Conservation (phyloP, 1,140 invertebrate genomes). For the Ostrea edulis region DNA sequence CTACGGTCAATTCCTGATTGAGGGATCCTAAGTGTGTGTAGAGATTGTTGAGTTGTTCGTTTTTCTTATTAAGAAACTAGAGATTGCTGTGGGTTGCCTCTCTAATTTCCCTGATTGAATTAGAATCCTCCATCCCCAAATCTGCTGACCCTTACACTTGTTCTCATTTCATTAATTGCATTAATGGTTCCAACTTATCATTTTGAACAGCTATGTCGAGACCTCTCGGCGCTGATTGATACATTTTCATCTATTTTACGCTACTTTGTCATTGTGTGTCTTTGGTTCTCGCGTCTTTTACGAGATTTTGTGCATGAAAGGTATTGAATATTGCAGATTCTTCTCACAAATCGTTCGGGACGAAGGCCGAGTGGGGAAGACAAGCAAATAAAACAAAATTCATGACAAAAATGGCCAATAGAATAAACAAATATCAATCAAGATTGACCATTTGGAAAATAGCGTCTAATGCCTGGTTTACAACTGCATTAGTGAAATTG, state of each 20-base stretch:
- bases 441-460: slow-evolving; percentile 37
- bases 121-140: slow-evolving; percentile 14
- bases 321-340: slow-evolving; percentile 37
- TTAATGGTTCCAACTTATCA: slow-evolving; percentile 50
- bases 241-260: slow-evolving; percentile 55
- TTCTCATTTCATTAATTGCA: slow-evolving; percentile 46
- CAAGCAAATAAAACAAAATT: slow-evolving; percentile 39
- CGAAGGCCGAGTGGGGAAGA: slow-evolving; percentile 3
- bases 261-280: slow-evolving; percentile 46
- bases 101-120: slow-evolving; percentile 41
- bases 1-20: slow-evolving; percentile 24
- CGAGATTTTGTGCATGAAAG: slow-evolving; percentile 32
- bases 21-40: slow-evolving; percentile 5
- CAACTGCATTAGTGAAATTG: slow-evolving; percentile 1
- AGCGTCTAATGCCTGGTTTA: slow-evolving; percentile 6
- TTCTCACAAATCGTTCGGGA: slow-evolving; percentile 27
- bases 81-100: slow-evolving; percentile 8
- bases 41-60: slow-evolving; percentile 17
- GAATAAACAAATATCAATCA: slow-evolving; percentile 34
- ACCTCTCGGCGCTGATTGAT: slow-evolving; percentile 48
- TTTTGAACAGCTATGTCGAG: slow-evolving; percentile 48
- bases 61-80: slow-evolving; percentile 4
- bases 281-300: slow-evolving; percentile 31
- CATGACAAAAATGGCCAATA: slow-evolving; percentile 37
- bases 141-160: slow-evolving; percentile 16